Conservation (phyloP, 2,797 vertebrate genomes). For the Halcyon leucocephala region DNA sequence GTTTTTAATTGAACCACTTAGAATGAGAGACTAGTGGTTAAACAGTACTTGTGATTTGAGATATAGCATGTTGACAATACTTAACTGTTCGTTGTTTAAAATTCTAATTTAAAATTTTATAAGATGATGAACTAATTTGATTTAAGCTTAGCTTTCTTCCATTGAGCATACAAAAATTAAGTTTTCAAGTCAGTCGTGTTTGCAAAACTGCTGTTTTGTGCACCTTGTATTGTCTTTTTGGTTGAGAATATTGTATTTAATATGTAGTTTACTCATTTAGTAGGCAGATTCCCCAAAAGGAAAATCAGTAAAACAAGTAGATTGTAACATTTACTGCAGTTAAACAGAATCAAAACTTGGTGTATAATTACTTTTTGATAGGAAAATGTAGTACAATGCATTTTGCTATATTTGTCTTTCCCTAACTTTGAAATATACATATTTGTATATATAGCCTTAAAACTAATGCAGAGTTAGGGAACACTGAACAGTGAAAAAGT, state of each 20-base stretch:
- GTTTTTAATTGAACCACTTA: slow-evolving; percentile 78
- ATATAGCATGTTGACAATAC: slow-evolving; percentile 82
- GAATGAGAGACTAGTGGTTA: slow-evolving; percentile 76
- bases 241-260: slow-evolving; percentile 75
- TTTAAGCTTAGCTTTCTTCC: slow-evolving; percentile 75
- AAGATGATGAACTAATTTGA: slow-evolving; percentile 77
- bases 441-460: slow-evolving; percentile 85
- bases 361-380: slow-evolving; percentile 78
- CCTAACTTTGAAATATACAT: slow-evolving; percentile 78
- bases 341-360: slow-evolving; percentile 73
- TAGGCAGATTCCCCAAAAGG: slow-evolving; percentile 77
- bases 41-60: slow-evolving; percentile 82
- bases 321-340: slow-evolving; percentile 73
- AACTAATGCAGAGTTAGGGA: slow-evolving; percentile 79
- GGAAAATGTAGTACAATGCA: slow-evolving; percentile 72
- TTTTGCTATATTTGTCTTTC: slow-evolving; percentile 76
- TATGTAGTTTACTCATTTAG: slow-evolving; percentile 75
- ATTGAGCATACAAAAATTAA: slow-evolving; percentile 74
- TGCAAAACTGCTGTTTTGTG: slow-evolving; percentile 80
- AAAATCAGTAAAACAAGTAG: slow-evolving; percentile 77
- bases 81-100: slow-evolving; percentile 80
- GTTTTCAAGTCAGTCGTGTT: slow-evolving; percentile 75
- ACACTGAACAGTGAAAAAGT: slow-evolving; percentile 74
- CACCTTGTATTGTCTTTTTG: slow-evolving; percentile 77
- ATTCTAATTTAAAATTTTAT: slow-evolving; percentile 77